Evolutionary conservation across 2,113 vertebrate genomes (phyloP).

Genomic region (Pimephales promelas): DNA sequence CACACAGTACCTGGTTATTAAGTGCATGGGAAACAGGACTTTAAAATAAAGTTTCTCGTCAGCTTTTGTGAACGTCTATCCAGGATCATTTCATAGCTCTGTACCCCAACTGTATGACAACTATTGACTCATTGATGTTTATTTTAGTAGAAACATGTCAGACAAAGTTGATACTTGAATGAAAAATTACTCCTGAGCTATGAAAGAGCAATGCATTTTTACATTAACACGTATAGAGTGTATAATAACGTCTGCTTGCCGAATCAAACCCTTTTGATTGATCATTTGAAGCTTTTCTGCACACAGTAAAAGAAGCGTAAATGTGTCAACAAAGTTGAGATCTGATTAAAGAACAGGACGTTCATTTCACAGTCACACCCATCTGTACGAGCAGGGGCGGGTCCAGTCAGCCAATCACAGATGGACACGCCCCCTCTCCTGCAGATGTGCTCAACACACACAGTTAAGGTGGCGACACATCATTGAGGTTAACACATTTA

Average conservation of each 20-base stretch:
- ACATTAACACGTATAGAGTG: background rate
- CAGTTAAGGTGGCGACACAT: constrained; percentile 70
- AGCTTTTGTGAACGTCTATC: too few relatives aligned
- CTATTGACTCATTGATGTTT: background rate
- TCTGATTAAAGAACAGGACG: constrained; percentile 36
- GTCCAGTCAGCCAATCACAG: constrained; percentile 59
- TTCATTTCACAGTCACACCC: constrained; percentile 55
- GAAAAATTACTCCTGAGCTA: background rate
- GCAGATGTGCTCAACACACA: constrained; percentile 62
- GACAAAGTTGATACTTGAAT: background rate
- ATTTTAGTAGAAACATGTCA: background rate
- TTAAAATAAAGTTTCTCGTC: background rate
- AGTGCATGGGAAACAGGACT: too few relatives aligned
- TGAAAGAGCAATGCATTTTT: background rate
- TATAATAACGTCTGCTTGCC: background rate
- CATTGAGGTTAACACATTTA: too few relatives aligned
- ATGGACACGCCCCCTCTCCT: constrained; percentile 59
- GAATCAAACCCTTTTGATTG: background rate
- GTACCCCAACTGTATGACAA: background rate
- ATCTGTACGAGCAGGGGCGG: constrained; percentile 57
- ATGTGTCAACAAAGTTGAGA: background rate
- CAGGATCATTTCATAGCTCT: background rate
- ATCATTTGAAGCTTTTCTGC: background rate
- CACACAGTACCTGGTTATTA: too few relatives aligned
- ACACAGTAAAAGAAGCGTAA: background rate